Conservation (phyloP, 2,888 invertebrate species). For the Himalopsyche japonica region DNA sequence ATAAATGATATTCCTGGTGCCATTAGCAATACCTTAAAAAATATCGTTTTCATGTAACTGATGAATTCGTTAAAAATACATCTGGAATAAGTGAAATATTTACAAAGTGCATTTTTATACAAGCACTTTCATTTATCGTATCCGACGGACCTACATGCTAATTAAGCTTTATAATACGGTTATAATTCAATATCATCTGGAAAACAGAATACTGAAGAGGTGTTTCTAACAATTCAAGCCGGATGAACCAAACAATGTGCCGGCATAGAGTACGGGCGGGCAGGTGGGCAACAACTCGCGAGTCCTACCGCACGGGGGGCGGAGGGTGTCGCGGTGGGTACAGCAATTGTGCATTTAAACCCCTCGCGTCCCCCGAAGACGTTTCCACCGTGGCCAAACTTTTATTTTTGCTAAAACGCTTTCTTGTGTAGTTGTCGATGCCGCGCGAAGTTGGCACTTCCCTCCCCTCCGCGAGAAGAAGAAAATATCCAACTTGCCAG, state of each 20-base stretch:
- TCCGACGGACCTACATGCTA: neutral
- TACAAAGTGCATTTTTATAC: no score
- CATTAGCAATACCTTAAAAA: no score
- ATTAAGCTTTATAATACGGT: neutral
- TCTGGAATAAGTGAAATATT: no score
- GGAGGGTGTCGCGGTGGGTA: conserved; percentile 46
- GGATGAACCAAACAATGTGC: neutral
- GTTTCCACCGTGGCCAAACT: conserved; percentile 36
- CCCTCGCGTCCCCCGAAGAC: conserved; percentile 41
- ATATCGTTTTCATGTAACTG: no score
- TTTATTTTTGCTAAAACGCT: conserved; percentile 41
- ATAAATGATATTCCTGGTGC: no score
- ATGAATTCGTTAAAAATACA: no score
- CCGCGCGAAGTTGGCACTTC: conserved; percentile 22
- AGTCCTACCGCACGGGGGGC: neutral
- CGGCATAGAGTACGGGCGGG: neutral
- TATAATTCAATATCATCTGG: neutral
- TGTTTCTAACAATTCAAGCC: neutral
- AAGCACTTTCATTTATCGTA: no score
- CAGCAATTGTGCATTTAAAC: conserved; percentile 66
- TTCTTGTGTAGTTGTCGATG: conserved; percentile 39
- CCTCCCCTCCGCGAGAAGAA: neutral
- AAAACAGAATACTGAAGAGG: neutral
- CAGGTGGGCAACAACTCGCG: neutral
- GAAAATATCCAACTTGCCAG: neutral